Base-by-base conservation (phyloP, 2,888 invertebrate genomes). In the Parapristionchus giblindavisi region DNA sequence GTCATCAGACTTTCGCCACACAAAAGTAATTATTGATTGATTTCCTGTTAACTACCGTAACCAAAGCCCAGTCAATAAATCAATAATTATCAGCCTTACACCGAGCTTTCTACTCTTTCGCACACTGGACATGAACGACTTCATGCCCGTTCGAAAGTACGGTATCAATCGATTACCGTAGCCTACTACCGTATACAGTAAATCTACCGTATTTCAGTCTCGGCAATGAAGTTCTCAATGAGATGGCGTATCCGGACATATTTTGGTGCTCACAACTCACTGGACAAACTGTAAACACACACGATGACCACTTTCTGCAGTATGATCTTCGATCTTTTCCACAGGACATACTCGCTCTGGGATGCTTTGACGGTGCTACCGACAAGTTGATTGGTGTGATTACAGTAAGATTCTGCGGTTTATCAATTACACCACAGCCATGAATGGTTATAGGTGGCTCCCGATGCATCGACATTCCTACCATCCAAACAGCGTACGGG, bases 231-330 rank as follows among this genome's bases (percentile, higher is more conserved):
- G 21, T n/a, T 8, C 40, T 68, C 52, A 32, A 51, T 34, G 68
- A 68, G 11, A 68, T 68, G 68, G 24, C 24, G 34, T 68, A 68
- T n/a, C 68, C 68, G n/a, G 68, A 68, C 68, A 68, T 52, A 36
- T 68, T 38, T 36, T 68, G 68, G 68, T 65, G 63, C 29, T 65
- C 63, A 29, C 34, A 43, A 36, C 63, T 65, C 29, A 43, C 63
- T 27, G 63, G 43, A 8, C 63, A 65, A 43, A 65, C 63, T 27
- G 63, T 65, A 4, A 36, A 38, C n/a, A n/a, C n/a, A n/a, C n/a
- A n/a, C n/a, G 27, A 38, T 17, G 21, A 43, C 48, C 32, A 34
- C 52, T 24, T 51, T 27, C 56, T 34, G 36, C 24, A 68, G 36
- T 51, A 68, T 34, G 29, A n/a, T 68, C 34, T 66, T 4, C 34